These are phyloP conservation scores for Galago senegalensis DNA, from an alignment of 2,797 vertebrate species.

Conservation along the genomic window DNA sequence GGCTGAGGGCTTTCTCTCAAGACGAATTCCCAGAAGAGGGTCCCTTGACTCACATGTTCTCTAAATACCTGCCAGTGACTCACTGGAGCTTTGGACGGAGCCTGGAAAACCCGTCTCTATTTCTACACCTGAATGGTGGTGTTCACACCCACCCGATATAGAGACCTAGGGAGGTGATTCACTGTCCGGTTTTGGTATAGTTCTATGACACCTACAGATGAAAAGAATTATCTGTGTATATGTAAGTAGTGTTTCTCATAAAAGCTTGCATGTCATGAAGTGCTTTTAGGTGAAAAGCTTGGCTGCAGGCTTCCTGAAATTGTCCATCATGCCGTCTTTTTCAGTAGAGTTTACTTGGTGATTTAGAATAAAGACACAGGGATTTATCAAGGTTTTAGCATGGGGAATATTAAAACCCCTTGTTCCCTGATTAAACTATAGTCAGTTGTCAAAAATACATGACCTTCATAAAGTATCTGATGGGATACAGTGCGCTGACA, in stretches of 20 bases:
- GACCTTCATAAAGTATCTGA: not conserved
- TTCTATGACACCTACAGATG: constrained; percentile 27
- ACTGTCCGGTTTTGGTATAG: constrained; percentile 38
- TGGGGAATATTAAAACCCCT: not conserved
- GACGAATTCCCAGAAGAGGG: constrained; percentile 50
- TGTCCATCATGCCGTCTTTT: not conserved
- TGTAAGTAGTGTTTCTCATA: not conserved
- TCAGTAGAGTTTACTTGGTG: not conserved
- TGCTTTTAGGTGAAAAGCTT: constrained; percentile 31
- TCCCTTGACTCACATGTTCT: constrained; percentile 41
- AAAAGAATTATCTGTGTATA: not conserved
- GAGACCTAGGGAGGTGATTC: constrained; percentile 38
- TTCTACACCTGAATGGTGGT: constrained; percentile 59
- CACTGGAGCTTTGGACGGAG: constrained; percentile 35
- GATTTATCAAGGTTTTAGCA: not conserved
- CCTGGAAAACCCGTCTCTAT: constrained; percentile 48
- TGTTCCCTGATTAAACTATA: not conserved
- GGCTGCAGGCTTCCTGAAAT: not conserved
- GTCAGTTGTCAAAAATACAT: not conserved
- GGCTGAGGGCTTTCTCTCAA: constrained; percentile 44
- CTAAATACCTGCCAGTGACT: constrained; percentile 53
- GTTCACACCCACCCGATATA: not conserved
- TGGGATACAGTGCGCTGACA: not conserved
- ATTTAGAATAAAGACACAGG: not conserved
- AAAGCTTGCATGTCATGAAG: not conserved